Evolutionary conservation across 1,140 invertebrate species (phyloP).

Genomic region (Euglossa dilemma): DNA sequence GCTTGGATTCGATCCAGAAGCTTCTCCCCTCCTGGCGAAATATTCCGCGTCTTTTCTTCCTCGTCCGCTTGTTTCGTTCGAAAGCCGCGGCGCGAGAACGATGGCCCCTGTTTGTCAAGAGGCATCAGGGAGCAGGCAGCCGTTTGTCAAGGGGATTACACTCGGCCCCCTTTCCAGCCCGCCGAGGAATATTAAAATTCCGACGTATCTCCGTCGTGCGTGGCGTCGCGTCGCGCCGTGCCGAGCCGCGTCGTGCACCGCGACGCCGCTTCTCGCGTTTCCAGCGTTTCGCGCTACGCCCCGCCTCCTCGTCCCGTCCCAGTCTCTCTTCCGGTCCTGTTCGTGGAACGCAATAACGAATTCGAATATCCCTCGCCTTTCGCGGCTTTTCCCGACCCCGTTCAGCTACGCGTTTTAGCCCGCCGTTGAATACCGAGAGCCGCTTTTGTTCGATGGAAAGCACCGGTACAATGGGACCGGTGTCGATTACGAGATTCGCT

Average conservation of each 20-base stretch:
- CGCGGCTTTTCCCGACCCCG: background rate
- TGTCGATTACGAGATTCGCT: constrained; percentile 31
- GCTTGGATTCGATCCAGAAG: constrained; percentile 73
- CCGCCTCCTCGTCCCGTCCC: background rate
- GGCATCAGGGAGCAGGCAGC: constrained; percentile 65
- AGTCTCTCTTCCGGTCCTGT: background rate
- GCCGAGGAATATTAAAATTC: constrained; percentile 74
- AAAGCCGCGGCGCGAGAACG: constrained; percentile 58
- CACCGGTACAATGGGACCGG: constrained; percentile 4
- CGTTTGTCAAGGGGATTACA: constrained; percentile 74
- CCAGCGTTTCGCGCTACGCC: background rate
- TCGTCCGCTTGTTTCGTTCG: constrained; percentile 30
- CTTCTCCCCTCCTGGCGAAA: background rate
- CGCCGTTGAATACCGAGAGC: constrained; percentile 2
- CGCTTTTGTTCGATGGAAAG: constrained; percentile 14
- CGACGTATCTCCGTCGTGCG: constrained; percentile 62
- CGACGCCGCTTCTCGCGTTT: background rate
- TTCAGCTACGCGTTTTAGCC: background rate
- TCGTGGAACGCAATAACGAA: constrained; percentile 68
- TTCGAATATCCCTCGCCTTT: constrained; percentile 57
- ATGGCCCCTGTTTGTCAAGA: constrained; percentile 73
- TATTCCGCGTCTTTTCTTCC: constrained; percentile 6
- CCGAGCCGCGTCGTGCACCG: constrained; percentile 6
- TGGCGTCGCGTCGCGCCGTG: constrained; percentile 6
- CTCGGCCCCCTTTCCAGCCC: constrained; percentile 38